phyloP scores from a whole-genome alignment of 1,140 invertebrate genomes.

The Rhopalosiphum maidis region DNA sequence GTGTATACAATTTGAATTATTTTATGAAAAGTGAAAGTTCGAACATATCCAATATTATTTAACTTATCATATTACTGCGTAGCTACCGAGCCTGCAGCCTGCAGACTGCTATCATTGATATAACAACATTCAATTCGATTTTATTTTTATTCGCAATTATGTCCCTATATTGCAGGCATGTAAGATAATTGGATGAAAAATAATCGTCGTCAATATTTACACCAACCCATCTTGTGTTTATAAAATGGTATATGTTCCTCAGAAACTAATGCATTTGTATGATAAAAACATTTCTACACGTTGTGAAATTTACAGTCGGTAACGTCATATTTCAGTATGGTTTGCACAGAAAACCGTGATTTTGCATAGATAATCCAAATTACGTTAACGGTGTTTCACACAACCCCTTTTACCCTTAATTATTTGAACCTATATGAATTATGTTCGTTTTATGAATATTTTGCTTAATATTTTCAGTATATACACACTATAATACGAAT shows the following conservation, averaged over 20 bases:
- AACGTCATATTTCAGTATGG: constrained; percentile 30
- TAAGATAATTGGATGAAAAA: background rate
- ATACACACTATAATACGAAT: background rate
- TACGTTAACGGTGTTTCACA: constrained; percentile 17
- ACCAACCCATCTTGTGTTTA: background rate
- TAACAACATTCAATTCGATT: background rate
- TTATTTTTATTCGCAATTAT: background rate
- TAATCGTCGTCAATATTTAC: background rate
- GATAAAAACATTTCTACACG: constrained; percentile 8
- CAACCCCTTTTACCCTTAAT: constrained; percentile 40
- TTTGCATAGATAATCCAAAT: constrained; percentile 42
- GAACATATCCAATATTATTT: background rate
- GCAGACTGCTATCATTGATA: background rate
- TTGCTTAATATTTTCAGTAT: background rate
- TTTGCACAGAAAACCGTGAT: constrained; percentile 25
- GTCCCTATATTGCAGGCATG: background rate
- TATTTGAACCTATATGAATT: constrained; percentile 35
- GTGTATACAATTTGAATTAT: background rate
- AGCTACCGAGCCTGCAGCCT: too few relatives aligned
- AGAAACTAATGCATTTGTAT: background rate
- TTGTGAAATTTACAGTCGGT: background rate
- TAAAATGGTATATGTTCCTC: background rate
- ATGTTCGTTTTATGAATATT: constrained; percentile 18
- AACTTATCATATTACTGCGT: background rate
- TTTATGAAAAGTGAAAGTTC: constrained; percentile 41